Percentiles rank a stretch among this genome's conserved stretches.
These are phyloP conservation scores for Eulemur albifrons DNA, from an alignment of 2,797 vertebrate genomes.

Conservation along the genomic window DNA sequence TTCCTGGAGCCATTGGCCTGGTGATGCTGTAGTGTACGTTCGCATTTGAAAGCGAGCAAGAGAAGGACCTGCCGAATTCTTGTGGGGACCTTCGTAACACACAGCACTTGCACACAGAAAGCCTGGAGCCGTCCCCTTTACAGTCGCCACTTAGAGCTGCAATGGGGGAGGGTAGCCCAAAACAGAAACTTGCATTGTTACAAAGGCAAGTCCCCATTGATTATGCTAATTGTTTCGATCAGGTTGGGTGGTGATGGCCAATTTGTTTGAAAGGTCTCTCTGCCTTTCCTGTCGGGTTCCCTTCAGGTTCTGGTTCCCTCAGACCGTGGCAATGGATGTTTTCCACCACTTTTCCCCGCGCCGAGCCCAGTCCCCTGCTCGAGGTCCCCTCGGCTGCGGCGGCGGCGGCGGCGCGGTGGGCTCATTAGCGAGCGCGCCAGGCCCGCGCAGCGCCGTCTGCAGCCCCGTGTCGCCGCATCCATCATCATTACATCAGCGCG, in stretches of 20 bases:
- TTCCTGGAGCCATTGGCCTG: neutral
- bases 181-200: neutral
- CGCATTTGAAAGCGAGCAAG: neutral
- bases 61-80: neutral
- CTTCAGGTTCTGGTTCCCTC: neutral
- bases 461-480: conserved; percentile 89
- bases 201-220: neutral
- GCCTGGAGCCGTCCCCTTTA: neutral
- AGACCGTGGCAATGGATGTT: neutral
- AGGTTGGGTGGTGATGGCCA: neutral
- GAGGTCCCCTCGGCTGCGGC: neutral
- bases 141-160: neutral
- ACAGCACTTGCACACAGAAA: neutral
- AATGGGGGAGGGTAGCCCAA: neutral
- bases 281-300: neutral
- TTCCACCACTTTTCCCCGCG: neutral
- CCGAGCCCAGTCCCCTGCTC: neutral
- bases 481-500: conserved; percentile 96
- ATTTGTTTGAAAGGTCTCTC: neutral
- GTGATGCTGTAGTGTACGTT: neutral
- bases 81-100: neutral
- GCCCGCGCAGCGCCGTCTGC: conserved; percentile 86
- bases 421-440: conserved; percentile 88
- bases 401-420: neutral
- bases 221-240: neutral